Evolutionary conservation across 2,888 invertebrate genomes (phyloP).

Genomic region (Neoscelio sp.): DNA sequence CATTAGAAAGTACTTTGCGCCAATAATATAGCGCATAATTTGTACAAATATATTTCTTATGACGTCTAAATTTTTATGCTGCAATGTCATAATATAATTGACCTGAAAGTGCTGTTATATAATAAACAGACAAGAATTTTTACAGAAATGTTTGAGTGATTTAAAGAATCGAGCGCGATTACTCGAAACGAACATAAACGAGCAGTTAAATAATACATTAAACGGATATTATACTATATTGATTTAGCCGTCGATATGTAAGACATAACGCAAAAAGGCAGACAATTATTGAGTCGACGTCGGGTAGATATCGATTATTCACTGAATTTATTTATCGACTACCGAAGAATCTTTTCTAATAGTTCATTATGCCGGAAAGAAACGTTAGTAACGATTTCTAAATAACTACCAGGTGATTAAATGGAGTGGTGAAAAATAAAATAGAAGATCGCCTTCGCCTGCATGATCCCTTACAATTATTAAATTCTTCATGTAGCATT

Average conservation of each 20-base stretch:
- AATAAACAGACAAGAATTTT: constrained; percentile 34
- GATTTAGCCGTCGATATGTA: constrained; percentile 1
- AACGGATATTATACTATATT: constrained; percentile 1
- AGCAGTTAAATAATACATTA: too few species aligned
- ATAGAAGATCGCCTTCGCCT: too few species aligned
- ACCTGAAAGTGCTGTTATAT: constrained; percentile 58
- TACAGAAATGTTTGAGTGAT: constrained; percentile 54
- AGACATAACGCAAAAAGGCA: constrained; percentile 5
- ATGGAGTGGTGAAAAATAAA: not conserved
- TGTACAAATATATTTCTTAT: constrained; percentile 66
- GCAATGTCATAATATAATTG: constrained; percentile 65
- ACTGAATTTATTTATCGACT: not conserved
- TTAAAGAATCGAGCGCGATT: constrained; percentile 57
- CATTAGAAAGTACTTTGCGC: constrained; percentile 65
- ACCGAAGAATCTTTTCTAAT: not conserved
- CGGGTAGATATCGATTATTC: not conserved
- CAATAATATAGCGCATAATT: constrained; percentile 61
- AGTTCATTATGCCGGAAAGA: not conserved
- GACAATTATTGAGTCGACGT: too few species aligned
- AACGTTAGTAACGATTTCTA: constrained; percentile 1
- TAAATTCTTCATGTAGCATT: too few species aligned
- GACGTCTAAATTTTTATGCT: constrained; percentile 65
- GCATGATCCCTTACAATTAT: too few species aligned
- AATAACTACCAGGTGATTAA: constrained; percentile 2
- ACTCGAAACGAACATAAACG: constrained; percentile 46